Evolutionary conservation across 2,113 vertebrate genomes (phyloP), one percentile per base, ranked within the genome.

Genomic region (Oncorhynchus masou): DNA sequence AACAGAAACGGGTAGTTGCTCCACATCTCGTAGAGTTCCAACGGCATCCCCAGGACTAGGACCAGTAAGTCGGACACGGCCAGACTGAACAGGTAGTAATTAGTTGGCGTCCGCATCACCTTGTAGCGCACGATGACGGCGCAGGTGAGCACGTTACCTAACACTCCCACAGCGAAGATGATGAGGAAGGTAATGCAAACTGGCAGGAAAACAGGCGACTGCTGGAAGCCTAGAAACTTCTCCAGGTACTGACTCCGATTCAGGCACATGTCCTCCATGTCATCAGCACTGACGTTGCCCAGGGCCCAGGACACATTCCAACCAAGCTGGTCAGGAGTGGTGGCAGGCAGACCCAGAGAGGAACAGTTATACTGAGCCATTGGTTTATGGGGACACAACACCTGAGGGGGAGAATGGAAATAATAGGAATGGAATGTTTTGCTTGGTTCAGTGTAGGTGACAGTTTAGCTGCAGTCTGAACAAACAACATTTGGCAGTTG

Each of bases 81-180:
- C 88, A 93, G 82, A 81, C 93, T 94, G 79, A 94, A 80, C 73
- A 93, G 82, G 77, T 93, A 94, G 79, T 91, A 91, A 85, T 94
- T 94, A 66, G 92, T 93, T 1, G 89, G 91, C 0, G 93, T 93
- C 79, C 88, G 81, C 93, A 94, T 94, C 71, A 85, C 82, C 11
- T 65, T 84, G 81, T 91, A 89, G 64, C 78, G 84, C 71, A 89
- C 68, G 59, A 94, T 93, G 74, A 94, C 89, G 0, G 62, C 51
- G 25, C 92, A 94, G 39, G 92, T 94, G 49, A 94, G 84, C 8
- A 73, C 79, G 25, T 94, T 94, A 24, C 93, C 93, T 75, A 92
- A 65, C 5, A 88, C 83, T 0, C 93, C 93, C 25, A 90, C 84
- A 20, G 83, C 1, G 75, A 94, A 94, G 77, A 94, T 91, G 75